Evolutionary conservation across 1,140 invertebrate genomes (phyloP).

Genomic region (Eupristina koningsbergeri): DNA sequence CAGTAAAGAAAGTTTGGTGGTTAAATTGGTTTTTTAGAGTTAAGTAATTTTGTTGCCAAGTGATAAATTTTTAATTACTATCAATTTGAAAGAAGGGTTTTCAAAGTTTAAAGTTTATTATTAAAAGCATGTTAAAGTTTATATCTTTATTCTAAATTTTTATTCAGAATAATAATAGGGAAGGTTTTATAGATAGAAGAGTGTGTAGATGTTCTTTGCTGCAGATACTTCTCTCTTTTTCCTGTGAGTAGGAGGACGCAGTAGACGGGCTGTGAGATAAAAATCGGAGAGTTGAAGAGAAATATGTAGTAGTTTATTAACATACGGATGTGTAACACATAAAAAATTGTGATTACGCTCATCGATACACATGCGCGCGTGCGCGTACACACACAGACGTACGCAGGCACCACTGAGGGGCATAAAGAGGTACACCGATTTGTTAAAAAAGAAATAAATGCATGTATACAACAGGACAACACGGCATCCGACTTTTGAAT

Average conservation of each 20-base stretch:
- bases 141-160: background rate
- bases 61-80: conserved; percentile 23
- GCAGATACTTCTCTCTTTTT: background rate
- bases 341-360: conserved; percentile 22
- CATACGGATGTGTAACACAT: background rate
- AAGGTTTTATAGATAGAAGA: background rate
- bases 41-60: background rate
- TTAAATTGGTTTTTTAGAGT: background rate
- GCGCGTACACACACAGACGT: background rate
- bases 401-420: background rate
- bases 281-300: conserved; percentile 14
- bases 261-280: conserved; percentile 43
- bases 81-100: conserved; percentile 35
- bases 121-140: conserved; percentile 1
- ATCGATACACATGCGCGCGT: background rate
- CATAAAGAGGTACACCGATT: background rate
- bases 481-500: conserved; percentile 4
- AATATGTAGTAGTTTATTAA: conserved; percentile 28
- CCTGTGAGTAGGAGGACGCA: conserved; percentile 24
- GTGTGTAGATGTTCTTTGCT: conserved; percentile 3
- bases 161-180: background rate
- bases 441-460: background rate
- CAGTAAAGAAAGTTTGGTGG: conserved; percentile 10
- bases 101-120: background rate
- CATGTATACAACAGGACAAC: background rate